phyloP scores from a whole-genome alignment of 2,797 vertebrate species.

The Chelmon rostratus region DNA sequence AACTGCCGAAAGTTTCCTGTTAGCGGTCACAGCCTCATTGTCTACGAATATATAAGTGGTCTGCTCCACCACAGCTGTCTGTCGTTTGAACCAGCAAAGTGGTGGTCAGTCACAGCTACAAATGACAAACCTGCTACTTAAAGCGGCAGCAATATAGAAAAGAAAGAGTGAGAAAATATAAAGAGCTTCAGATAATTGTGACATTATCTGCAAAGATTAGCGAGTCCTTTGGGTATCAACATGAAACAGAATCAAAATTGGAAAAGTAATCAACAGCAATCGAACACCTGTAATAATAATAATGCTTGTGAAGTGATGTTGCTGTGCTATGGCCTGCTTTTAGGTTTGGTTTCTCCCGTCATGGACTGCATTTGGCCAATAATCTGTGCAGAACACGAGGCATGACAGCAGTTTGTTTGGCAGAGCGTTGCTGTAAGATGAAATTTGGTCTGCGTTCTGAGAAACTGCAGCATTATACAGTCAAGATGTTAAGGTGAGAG shows the following conservation, averaged over 20 bases:
- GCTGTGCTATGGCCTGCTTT: background rate
- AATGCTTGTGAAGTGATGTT: background rate
- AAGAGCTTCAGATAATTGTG: background rate
- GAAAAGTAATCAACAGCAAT: background rate
- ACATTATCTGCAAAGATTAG: background rate
- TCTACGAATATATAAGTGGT: background rate
- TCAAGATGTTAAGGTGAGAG: background rate
- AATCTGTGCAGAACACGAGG: background rate
- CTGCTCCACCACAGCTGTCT: too few relatives aligned
- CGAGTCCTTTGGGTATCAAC: background rate
- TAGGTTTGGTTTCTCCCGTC: background rate
- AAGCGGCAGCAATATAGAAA: too few relatives aligned
- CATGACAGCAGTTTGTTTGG: background rate
- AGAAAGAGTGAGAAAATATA: too few relatives aligned
- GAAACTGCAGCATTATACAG: background rate
- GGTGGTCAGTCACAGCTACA: background rate
- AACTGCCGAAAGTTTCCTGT: background rate
- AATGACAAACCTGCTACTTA: background rate
- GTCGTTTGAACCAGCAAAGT: background rate
- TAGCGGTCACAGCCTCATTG: background rate
- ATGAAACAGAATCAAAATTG: background rate
- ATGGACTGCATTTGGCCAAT: background rate
- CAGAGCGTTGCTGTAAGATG: background rate
- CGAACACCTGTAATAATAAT: background rate
- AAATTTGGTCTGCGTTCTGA: background rate